Evolutionary conservation across 1,140 invertebrate genomes (phyloP).

Genomic region (Paraescarpia echinospica): DNA sequence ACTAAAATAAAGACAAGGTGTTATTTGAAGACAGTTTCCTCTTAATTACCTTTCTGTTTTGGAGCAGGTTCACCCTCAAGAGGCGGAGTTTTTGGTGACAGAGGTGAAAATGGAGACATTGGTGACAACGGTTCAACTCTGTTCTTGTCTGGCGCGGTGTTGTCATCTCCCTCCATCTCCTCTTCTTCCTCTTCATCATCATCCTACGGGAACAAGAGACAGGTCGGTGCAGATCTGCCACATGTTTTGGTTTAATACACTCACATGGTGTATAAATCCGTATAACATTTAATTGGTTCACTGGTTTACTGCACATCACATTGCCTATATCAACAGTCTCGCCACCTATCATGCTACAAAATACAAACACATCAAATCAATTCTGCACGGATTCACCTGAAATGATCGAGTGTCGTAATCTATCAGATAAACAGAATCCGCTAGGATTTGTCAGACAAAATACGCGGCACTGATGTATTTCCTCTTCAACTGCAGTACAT

Average conservation of each 20-base stretch:
- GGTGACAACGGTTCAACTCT: slow-evolving; percentile 22
- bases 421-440: slow-evolving; percentile 10
- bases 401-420: background rate
- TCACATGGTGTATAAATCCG: no score
- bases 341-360: background rate
- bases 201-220: background rate
- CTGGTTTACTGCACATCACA: no score
- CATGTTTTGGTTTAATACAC: no score
- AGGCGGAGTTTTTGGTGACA: slow-evolving; percentile 27
- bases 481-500: no score
- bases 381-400: background rate
- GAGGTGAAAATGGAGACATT: slow-evolving; percentile 29
- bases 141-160: slow-evolving; percentile 23
- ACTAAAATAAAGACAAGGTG: background rate
- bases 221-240: background rate
- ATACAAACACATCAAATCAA: no score
- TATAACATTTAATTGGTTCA: no score
- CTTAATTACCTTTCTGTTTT: slow-evolving; percentile 23
- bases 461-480: no score
- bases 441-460: background rate
- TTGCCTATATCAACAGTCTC: no score
- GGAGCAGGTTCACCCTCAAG: slow-evolving; percentile 10
- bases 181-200: slow-evolving; percentile 16
- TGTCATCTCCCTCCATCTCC: slow-evolving; percentile 22
- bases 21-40: background rate